phyloP scores from a whole-genome alignment of 37 sponge, comb jelly and placozoan genomes.

The Ianthella basta region DNA sequence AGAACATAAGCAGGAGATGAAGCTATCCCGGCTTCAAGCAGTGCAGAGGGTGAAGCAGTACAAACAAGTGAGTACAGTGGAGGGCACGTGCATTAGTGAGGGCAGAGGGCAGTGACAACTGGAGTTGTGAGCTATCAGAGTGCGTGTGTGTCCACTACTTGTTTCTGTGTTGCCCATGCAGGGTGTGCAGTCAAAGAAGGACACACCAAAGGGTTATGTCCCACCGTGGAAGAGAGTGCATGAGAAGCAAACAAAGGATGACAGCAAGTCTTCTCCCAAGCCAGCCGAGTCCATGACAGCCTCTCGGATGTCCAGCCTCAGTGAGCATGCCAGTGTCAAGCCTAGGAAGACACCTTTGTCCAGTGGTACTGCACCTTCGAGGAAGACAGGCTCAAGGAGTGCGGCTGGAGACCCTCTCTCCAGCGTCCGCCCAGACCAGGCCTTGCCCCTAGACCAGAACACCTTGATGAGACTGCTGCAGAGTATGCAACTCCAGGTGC shows the following conservation, averaged over 20 bases:
- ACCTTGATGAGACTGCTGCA: constrained; percentile 6
- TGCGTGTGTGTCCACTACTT: no score
- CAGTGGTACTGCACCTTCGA: neutral
- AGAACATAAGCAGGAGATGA: constrained; percentile 17
- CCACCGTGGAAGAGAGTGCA: no score
- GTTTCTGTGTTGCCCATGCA: no score
- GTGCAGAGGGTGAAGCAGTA: constrained; percentile 50
- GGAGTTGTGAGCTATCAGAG: no score
- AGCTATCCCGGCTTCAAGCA: constrained; percentile 33
- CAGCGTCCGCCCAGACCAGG: constrained; percentile 14
- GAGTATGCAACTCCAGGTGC: constrained; percentile 3
- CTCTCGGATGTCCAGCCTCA: neutral
- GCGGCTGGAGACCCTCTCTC: no score
- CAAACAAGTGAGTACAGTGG: constrained; percentile 45
- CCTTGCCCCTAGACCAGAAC: constrained; percentile 7
- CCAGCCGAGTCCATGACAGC: neutral
- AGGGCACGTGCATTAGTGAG: no score
- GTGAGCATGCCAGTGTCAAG: neutral
- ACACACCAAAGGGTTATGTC: no score
- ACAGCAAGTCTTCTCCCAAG: no score
- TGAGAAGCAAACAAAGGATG: no score
- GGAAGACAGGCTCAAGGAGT: no score
- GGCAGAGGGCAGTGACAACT: no score
- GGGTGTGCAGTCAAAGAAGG: no score
- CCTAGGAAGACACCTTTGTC: neutral